Evolutionary conservation across 2,888 invertebrate genomes (phyloP), one percentile per base, ranked within the genome.

Genomic region (Drosophila kambysellisi): DNA sequence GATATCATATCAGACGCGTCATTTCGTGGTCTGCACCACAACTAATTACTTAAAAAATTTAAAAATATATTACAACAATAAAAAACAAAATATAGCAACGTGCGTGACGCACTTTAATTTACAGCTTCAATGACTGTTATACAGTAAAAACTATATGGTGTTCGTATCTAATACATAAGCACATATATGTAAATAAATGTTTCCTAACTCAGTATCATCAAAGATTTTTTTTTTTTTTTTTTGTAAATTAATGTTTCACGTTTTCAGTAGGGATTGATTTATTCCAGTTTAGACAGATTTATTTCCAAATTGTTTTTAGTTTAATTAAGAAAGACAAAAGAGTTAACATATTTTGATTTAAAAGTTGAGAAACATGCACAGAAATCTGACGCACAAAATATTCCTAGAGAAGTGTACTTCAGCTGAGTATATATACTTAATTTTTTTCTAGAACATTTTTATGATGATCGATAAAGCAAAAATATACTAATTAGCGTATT

Each of bases 21-120:
- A 69, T 78, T 70, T 53, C 41, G 70, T 62, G 74, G 74, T 25
- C 25, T 70, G 57, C 41, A 37, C n/a, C 53, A 70, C 76, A 85
- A 67, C 73, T 83, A 88, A 85, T 83, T 85, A 85, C 69, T 73
- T 67, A 39, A 82, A 81, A 67, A 52, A 73, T 48, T 43, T 15
- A 65, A 17, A 30, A 8, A 64, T 52, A 63, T 54, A 59, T 43
- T 32, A 37, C 7, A 15, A 1, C 0, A 39, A 15, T 17, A 25
- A 30, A n/a, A 46, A 37, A 70, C 25, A 25, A 66, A 63, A 60
- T 72, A 70, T 68, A 32, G 77, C 71, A 66, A 72, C 58, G 69
- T 74, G 86, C 79, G 79, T 85, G 84, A 69, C 60, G 53, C 35
- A 33, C 57, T 64, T 71, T 74, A 57, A 70, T 81, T 84, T 69